Evolutionary conservation across 2,797 vertebrate genomes (phyloP).

Genomic region (Acipenser oxyrinchus): DNA sequence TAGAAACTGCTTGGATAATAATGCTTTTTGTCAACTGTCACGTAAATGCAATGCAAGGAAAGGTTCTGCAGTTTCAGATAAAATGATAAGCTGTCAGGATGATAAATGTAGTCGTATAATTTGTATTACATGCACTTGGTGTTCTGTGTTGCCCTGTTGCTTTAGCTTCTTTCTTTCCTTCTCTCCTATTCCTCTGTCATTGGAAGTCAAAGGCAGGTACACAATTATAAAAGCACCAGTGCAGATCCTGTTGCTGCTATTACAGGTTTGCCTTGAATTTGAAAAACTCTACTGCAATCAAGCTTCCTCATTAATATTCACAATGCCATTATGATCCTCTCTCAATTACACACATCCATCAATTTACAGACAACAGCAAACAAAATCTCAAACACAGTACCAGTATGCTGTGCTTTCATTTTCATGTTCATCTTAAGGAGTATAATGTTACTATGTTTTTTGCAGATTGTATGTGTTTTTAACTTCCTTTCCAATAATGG

Average conservation of each 20-base stretch:
- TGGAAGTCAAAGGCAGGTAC: constrained; percentile 21
- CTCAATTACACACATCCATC: constrained; percentile 21
- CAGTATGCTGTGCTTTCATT: constrained; percentile 3
- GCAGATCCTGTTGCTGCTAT: constrained; percentile 5
- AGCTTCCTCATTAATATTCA: constrained; percentile 3
- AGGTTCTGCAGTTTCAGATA: constrained; percentile 25
- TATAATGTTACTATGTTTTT: not conserved
- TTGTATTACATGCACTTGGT: constrained; percentile 33
- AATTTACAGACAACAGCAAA: not conserved
- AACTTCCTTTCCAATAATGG: too few relatives aligned
- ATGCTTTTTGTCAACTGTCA: not conserved
- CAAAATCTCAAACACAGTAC: not conserved
- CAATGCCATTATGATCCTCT: not conserved
- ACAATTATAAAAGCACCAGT: constrained; percentile 1
- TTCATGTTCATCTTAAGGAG: not conserved
- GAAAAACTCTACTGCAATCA: constrained; percentile 9
- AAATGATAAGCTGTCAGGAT: constrained; percentile 39
- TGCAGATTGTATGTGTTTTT: not conserved
- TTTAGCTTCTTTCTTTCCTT: constrained; percentile 1
- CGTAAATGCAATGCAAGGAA: constrained; percentile 18
- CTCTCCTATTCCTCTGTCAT: constrained; percentile 28
- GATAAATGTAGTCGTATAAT: constrained; percentile 35
- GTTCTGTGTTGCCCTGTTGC: constrained; percentile 26
- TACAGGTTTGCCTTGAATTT: constrained; percentile 23
- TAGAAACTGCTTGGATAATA: not conserved